Conservation (phyloP, 1,140 invertebrate species). For the Pollicipes pollicipes region DNA sequence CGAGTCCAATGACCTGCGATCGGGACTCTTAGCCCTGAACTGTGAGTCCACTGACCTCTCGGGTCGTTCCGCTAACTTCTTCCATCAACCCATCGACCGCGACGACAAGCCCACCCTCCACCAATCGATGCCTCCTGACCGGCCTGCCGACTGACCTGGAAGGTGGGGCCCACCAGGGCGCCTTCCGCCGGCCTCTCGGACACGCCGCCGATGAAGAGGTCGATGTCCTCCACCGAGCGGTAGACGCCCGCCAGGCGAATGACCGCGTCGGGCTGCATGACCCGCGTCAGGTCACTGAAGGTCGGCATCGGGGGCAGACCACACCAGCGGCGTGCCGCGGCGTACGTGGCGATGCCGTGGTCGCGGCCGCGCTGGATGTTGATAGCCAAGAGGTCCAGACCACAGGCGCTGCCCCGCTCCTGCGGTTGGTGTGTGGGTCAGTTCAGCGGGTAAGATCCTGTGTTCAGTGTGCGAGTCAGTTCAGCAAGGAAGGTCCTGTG, state of each 20-base stretch:
- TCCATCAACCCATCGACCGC: too few species aligned
- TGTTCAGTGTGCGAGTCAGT: too few species aligned
- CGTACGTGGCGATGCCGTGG: slow-evolving; percentile 23
- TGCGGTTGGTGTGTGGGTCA: too few species aligned
- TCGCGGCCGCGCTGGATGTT: slow-evolving; percentile 28
- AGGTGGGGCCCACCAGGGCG: slow-evolving; percentile 59
- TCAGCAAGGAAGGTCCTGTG: too few species aligned
- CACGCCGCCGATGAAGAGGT: slow-evolving; percentile 60
- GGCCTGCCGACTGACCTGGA: too few species aligned
- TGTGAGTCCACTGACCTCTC: too few species aligned
- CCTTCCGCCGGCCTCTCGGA: slow-evolving; percentile 44
- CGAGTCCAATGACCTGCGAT: too few species aligned
- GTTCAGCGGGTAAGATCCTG: too few species aligned
- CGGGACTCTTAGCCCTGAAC: too few species aligned
- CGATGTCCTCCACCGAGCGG: slow-evolving; percentile 49
- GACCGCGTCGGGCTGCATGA: neutral
- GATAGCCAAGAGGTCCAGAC: slow-evolving; percentile 23
- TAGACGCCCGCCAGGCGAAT: slow-evolving; percentile 25
- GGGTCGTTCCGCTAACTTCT: too few species aligned
- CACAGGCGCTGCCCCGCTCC: slow-evolving; percentile 54
- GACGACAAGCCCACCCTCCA: too few species aligned
- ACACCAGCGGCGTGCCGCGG: slow-evolving; percentile 15
- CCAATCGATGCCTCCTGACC: too few species aligned
- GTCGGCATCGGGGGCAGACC: slow-evolving; percentile 9
- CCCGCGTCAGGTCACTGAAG: slow-evolving; percentile 3